phyloP scores from a whole-genome alignment of 2,797 vertebrate genomes.

The Pseudochaenichthys georgianus region DNA sequence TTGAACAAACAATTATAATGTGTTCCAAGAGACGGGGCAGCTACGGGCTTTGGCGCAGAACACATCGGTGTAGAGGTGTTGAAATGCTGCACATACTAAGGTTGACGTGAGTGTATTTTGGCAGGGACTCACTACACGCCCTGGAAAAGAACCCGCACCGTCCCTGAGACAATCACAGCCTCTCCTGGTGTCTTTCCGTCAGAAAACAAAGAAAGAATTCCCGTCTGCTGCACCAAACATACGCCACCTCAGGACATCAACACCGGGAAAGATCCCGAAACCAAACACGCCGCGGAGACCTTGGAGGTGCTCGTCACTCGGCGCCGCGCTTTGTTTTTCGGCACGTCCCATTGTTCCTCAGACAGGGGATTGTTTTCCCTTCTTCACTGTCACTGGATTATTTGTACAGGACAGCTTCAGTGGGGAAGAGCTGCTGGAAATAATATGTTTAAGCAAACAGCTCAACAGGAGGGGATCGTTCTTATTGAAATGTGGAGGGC shows the following conservation, averaged over 20 bases:
- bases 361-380: conserved; percentile 51
- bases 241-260: conserved; percentile 67
- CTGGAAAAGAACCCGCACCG: conserved; percentile 81
- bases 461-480: conserved; percentile 3
- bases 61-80: conserved; percentile 45
- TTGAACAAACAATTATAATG: conserved; percentile 83
- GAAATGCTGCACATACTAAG: conserved; percentile 57
- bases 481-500: fast-evolving
- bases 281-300: conserved; percentile 41
- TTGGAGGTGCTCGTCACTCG: conserved; percentile 61
- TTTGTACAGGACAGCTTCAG: conserved; percentile 56
- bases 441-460: conserved; percentile 47
- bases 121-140: conserved; percentile 68
- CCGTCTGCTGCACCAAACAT: conserved; percentile 67
- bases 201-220: conserved; percentile 82
- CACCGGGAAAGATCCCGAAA: conserved; percentile 62
- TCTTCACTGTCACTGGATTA: conserved; percentile 52
- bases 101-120: conserved; percentile 72
- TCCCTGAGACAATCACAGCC: conserved; percentile 70
- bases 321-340: conserved; percentile 55
- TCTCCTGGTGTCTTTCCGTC: conserved; percentile 75
- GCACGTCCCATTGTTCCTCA: conserved; percentile 66
- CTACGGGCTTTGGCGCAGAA: conserved; percentile 38
- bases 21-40: conserved; percentile 61
- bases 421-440: conserved; percentile 57